These are phyloP conservation scores for Zosterops lateralis DNA, from an alignment of 2,113 vertebrate species.

Conservation along the genomic window DNA sequence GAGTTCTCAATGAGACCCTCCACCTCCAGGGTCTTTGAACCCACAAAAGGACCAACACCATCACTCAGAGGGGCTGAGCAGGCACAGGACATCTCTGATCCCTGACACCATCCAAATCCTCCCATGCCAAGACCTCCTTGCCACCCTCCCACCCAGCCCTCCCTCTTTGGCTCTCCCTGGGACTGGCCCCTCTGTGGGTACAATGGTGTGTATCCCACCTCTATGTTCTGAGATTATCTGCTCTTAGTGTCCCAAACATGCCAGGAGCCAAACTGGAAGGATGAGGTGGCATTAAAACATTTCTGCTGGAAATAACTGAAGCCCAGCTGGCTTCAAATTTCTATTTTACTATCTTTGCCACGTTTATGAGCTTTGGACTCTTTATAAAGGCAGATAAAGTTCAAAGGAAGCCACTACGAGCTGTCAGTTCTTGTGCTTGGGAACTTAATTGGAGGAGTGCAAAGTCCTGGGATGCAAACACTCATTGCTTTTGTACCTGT, in stretches of 20 bases:
- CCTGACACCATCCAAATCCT: neutral
- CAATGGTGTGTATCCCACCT: accelerated
- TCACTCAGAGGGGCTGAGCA: neutral
- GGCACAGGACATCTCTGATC: neutral
- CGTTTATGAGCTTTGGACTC: neutral
- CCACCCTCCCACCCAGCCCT: neutral
- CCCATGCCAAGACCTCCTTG: accelerated
- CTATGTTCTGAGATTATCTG: neutral
- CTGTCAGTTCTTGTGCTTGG: neutral
- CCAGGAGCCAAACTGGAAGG: neutral
- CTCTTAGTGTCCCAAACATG: neutral
- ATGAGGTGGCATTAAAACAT: accelerated
- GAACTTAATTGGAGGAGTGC: neutral
- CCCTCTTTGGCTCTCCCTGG: neutral
- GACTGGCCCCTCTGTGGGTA: neutral
- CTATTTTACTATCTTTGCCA: neutral
- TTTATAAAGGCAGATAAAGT: neutral
- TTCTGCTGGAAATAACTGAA: neutral
- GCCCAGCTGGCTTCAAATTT: neutral
- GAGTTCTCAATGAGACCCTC: neutral
- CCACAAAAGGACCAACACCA: neutral
- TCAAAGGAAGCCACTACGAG: neutral
- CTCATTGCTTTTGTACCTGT: accelerated
- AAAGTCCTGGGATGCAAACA: accelerated
- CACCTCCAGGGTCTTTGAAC: neutral